Base-by-base conservation (phyloP, 2,113 vertebrate species). In the Myocastor coypus region DNA sequence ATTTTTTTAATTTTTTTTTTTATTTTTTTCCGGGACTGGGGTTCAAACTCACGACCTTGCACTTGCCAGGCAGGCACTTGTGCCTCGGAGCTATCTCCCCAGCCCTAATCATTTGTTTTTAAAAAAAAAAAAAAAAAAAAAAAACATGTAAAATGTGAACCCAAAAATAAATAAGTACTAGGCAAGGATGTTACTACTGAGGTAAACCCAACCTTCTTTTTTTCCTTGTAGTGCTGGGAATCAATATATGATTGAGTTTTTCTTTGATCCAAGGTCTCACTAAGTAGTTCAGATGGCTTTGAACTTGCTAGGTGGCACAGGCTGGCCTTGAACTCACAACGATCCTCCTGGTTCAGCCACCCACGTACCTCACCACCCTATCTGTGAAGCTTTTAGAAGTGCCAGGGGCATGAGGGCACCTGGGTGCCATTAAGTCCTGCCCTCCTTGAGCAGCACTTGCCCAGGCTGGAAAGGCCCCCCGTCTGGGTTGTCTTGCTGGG, bases 381-480 rank as follows among this genome's bases (percentile, higher is more conserved):
- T 32, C 7, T 50, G 73, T 77, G 42, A 77, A 30, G 73, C 6
- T 46, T 42, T 77, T 77, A 30, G 42, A 77, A 77, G 73, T 46
- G 30, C 30, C 5, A 77, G 28, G 26, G 14, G 26, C 4, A 7
- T 9, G 22, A 50, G 42, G 75, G 42, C 12, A 1, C 75, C 50
- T 50, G 14, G 73, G 42, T 50, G 26, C 28, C 26, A 11, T 40
- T 42, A 30, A 6, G 26, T 42, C 26, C 82, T 46, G 40, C 37
- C 59, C 17, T 19, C 16, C 59, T 11, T 0, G 7, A 37, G 73
- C 34, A 1, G 37, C 50, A 22, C 28, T 37, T 32, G 20, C 2
- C 40, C 34, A 2, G 83, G 30, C 34, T n/a, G 57, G 59, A 69
- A 63, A 3, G 0, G 0, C 34, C 6, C 24, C 26, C 11, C 0